phyloP scores from a whole-genome alignment of 2,113 vertebrate species.

The Paradoxurus hermaphroditus region DNA sequence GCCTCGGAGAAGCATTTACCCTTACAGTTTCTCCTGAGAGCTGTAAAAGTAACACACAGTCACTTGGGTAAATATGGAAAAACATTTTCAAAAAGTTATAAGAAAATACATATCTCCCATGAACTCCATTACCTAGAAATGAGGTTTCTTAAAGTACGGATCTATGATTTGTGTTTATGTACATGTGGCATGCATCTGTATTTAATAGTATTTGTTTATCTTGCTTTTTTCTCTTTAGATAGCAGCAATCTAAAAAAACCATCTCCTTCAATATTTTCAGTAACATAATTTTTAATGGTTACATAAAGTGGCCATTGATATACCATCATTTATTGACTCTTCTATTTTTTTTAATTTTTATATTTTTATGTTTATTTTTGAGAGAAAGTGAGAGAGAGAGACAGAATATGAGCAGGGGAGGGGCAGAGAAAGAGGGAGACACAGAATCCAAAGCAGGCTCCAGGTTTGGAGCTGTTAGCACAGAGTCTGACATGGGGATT shows the following conservation, averaged over 20 bases:
- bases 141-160: neutral
- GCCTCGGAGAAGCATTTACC: neutral
- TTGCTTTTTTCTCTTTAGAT: neutral
- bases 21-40: neutral
- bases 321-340: neutral
- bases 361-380: too few species aligned
- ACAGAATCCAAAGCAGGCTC: too few species aligned
- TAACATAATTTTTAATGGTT: neutral
- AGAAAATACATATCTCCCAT: constrained; percentile 18
- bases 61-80: neutral
- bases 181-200: neutral
- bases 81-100: neutral
- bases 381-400: too few species aligned
- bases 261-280: neutral
- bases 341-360: too few species aligned
- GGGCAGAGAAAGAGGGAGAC: too few species aligned
- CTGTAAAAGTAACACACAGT: neutral
- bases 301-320: neutral
- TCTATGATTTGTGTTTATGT: neutral
- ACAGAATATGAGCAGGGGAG: fast-evolving
- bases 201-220: neutral
- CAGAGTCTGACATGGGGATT: fast-evolving
- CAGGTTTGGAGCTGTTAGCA: too few species aligned
- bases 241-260: neutral
- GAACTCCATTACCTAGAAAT: neutral